Conservation (phyloP, 2,888 invertebrate species). For the Gisinianus flammeolus region DNA sequence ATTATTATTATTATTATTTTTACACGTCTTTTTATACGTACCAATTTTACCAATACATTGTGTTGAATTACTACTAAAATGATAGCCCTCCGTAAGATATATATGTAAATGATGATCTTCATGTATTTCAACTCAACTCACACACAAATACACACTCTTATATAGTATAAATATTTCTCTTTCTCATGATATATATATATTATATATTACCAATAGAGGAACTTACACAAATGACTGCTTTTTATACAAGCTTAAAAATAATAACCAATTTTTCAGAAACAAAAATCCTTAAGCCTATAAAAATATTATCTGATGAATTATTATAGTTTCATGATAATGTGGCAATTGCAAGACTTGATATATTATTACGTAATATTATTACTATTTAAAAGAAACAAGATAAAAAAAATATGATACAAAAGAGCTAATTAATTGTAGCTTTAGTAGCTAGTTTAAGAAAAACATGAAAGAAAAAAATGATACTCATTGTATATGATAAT, state of each 20-base stretch:
- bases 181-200: not conserved
- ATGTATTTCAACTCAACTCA: conserved; percentile 26
- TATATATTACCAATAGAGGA: conserved; percentile 13
- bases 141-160: conserved; percentile 6
- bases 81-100: conserved; percentile 7
- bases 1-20: conserved; percentile 26
- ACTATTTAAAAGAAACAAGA: not conserved
- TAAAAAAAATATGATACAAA: not conserved
- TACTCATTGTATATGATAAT: conserved; percentile 27
- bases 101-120: not conserved
- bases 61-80: too few species aligned
- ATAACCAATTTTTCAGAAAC: not conserved
- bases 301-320: not conserved
- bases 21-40: conserved; percentile 24
- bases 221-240: conserved; percentile 26
- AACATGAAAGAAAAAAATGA: conserved; percentile 4
- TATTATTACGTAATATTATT: not conserved
- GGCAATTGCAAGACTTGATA: conserved; percentile 36
- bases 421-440: not conserved
- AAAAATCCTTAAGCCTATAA: not conserved
- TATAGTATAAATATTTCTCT: conserved; percentile 1
- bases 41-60: too few species aligned
- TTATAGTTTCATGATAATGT: conserved; percentile 26
- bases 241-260: conserved; percentile 22
- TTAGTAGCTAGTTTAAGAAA: too few species aligned